Evolutionary conservation across 2,888 invertebrate genomes (phyloP).

Genomic region (Hipparchia semele): DNA sequence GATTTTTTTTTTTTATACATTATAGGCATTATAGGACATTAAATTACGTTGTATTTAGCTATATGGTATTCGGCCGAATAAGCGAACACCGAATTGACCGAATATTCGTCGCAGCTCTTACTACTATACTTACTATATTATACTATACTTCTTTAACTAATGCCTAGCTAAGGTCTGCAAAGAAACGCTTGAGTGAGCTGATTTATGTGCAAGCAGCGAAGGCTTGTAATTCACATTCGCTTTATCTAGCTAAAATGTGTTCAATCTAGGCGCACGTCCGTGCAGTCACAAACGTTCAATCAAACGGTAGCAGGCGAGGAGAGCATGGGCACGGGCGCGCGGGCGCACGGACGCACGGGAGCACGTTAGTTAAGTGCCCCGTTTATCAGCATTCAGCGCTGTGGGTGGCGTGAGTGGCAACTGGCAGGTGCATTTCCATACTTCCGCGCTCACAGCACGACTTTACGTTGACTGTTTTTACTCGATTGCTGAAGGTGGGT

Average conservation of each 20-base stretch:
- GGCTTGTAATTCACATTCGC: constrained; percentile 1
- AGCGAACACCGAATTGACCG: no score
- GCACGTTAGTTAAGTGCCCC: constrained; percentile 50
- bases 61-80: no score
- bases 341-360: constrained; percentile 40
- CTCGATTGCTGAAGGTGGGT: no score
- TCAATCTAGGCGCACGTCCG: constrained; percentile 32
- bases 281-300: constrained; percentile 44
- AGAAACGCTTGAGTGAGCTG: no score
- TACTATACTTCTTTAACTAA: no score
- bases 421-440: constrained; percentile 52
- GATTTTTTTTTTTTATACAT: no score
- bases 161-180: no score
- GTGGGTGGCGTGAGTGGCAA: constrained; percentile 55
- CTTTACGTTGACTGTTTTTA: constrained; percentile 30
- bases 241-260: constrained; percentile 13
- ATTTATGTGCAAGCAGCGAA: not conserved
- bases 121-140: no score
- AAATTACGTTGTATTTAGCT: no score
- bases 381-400: constrained; percentile 52
- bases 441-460: constrained; percentile 43
- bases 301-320: constrained; percentile 50
- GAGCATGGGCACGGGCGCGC: constrained; percentile 46
- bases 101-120: no score
- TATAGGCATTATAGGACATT: no score